phyloP scores from a whole-genome alignment of 2,113 vertebrate species.

The Brachirus orientalis region DNA sequence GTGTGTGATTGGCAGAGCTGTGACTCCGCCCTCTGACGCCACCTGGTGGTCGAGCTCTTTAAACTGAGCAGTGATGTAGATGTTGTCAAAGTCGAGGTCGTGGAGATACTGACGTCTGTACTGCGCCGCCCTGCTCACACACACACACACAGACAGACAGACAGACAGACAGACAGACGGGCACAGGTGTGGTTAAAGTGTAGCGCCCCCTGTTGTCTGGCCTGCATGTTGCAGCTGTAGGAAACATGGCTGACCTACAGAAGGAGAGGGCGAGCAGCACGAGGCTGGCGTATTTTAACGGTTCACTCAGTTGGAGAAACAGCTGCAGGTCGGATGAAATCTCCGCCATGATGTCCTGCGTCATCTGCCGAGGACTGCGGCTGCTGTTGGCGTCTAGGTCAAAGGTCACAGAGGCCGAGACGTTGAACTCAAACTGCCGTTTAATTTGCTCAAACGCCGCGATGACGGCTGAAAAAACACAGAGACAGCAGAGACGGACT shows the following conservation, averaged over 20 bases:
- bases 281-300: constrained; percentile 77
- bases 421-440: constrained; percentile 89
- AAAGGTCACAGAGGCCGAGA: constrained; percentile 77
- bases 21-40: constrained; percentile 65
- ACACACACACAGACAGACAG: constrained; percentile 18
- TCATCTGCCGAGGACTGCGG: constrained; percentile 82
- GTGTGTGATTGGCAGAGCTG: constrained; percentile 83
- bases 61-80: constrained; percentile 86
- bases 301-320: constrained; percentile 36
- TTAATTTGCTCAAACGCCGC: constrained; percentile 80
- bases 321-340: constrained; percentile 67
- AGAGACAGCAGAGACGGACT: neutral
- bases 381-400: constrained; percentile 80
- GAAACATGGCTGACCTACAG: constrained; percentile 74
- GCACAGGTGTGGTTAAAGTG: too few species aligned
- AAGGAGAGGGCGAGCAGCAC: constrained; percentile 78
- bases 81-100: constrained; percentile 85
- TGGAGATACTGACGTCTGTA: constrained; percentile 85
- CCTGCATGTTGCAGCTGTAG: neutral
- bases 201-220: neutral
- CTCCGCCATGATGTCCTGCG: constrained; percentile 81
- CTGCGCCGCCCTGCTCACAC: constrained; percentile 76
- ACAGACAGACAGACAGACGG: constrained; percentile 3
- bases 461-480: constrained; percentile 72
- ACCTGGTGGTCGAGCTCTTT: constrained; percentile 78